Evolutionary conservation across 2,113 vertebrate genomes (phyloP).

Genomic region (Centropristis striata): DNA sequence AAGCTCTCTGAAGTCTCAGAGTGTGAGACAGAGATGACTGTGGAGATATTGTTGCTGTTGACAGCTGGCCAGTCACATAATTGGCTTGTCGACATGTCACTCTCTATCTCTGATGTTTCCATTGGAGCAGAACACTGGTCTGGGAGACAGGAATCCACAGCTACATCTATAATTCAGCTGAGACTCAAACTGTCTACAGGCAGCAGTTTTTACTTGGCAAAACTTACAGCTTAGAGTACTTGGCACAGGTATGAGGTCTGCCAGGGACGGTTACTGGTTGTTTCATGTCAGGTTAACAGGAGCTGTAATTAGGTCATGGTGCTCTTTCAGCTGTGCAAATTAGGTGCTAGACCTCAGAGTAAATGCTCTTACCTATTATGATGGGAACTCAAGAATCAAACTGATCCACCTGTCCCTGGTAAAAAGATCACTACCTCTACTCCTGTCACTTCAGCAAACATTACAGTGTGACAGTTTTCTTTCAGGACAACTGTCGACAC

Average conservation of each 20-base stretch:
- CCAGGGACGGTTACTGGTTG: slow-evolving; percentile 11
- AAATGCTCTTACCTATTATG: background rate
- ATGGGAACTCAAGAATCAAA: background rate
- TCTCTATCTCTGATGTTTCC: slow-evolving; percentile 63
- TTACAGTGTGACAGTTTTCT: background rate
- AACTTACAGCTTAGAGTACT: slow-evolving; percentile 48
- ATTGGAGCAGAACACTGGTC: slow-evolving; percentile 63
- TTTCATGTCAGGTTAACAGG: slow-evolving; percentile 34
- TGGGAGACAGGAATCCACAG: slow-evolving; percentile 28
- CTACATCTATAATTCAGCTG: slow-evolving; percentile 74
- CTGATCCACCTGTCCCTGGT: background rate
- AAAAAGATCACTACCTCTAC: background rate
- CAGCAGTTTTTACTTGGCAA: slow-evolving; percentile 67
- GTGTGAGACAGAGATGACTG: slow-evolving; percentile 33
- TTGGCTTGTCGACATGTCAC: slow-evolving; percentile 67
- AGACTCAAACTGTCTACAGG: slow-evolving; percentile 59
- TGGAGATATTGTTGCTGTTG: slow-evolving; percentile 42
- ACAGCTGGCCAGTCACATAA: slow-evolving; percentile 66
- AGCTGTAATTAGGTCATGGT: slow-evolving; percentile 28
- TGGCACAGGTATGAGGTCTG: slow-evolving; percentile 27
- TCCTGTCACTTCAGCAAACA: slow-evolving; percentile 5
- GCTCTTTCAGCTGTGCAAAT: slow-evolving; percentile 4
- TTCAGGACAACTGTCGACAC: background rate
- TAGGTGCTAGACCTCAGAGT: background rate
- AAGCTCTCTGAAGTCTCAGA: slow-evolving; percentile 27